Base-by-base conservation (phyloP, 1,140 invertebrate genomes). In the Triops cancriformis region DNA sequence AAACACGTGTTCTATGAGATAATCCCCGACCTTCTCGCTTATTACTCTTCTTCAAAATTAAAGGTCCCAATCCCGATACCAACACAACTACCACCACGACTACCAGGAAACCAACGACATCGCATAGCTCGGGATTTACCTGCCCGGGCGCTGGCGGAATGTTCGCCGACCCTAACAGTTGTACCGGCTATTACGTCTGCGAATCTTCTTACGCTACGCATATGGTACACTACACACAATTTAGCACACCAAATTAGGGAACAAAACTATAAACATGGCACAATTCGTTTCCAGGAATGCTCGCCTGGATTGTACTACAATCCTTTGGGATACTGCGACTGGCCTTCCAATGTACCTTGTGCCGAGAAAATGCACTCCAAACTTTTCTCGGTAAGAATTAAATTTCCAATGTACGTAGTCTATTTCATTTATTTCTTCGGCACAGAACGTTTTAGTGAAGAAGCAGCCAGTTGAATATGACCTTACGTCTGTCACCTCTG, bases 271-370 rank as follows among this genome's bases (percentile, higher is more conserved):
- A 76, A 45, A 42, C 27, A 11, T 23, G 14, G 10, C n/a, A 26
- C 11, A 12, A 77, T 72, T 72, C 28, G 42, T 26, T 72, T 37
- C n/a, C 80, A 82, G 74, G 74, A 75, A 73, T 82, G 82, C 77
- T 77, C 77, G 41, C 75, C 81, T 31, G 81, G 80, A 9, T 73
- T 80, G 1, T 81, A 80, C 14, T 82, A 81, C 81, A 82, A 82
- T 76, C 77, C 81, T 11, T 77, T 41, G n/a, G 77, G 78, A 26
- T 79, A 80, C 31, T 82, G 82, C 73, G 82, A 82, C 75, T 82
- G 80, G 82, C 81, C 82, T 27, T 74, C 72, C 42, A 82, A 79
- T 75, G 81, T 82, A 18, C 77, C 77, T n/a, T 23, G 77, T n/a
- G 18, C 18, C 51, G 51, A 64, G 18, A 10, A 64, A 14, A 18